Base-by-base conservation (phyloP, 1,140 invertebrate genomes). In the Brachionus koreanus region DNA sequence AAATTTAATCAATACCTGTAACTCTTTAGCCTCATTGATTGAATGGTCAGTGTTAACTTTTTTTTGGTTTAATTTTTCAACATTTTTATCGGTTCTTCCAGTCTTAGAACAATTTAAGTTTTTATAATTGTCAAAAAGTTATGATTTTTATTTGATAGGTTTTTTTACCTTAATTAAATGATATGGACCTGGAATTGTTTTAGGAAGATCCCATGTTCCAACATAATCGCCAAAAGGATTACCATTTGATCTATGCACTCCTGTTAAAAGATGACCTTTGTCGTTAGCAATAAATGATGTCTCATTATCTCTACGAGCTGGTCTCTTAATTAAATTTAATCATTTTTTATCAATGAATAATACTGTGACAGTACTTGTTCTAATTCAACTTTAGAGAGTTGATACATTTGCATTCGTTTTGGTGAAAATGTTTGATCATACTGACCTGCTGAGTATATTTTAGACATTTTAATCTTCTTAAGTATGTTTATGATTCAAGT, bases 141-240 rank as follows among this genome's bases (percentile, higher is more conserved):
- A 29, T 57, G 12, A 33, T 1, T 25, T 6, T 9, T 9, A 9
- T n/a, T 9, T 12, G 19, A 25, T n/a, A 67, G 52, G n/a, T 9
- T 39, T 37, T 16, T 39, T 25, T 65, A 82, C 57, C 42, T 39
- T 65, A 35, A 65, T 16, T 33, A 82, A 35, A 69, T 82, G 79
- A 76, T 75, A 83, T 43, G 82, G 82, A 13, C 72, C 67, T 43
- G 67, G 65, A 42, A 75, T 75, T 12, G 39, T 19, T 63, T 75
- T 75, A 16, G 87, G 87, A 84, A 88, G 84, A 69, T 88, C 88
- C 87, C 87, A 88, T 25, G 88, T 88, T 25, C 87, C 87, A 29
- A 88, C 86, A 85, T 86, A 88, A 29, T 84, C 85, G 13, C 87
- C 87, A 87, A 87, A 88, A 72, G 88, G 87, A 43, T 86, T 87